These are phyloP conservation scores for Natrix natrix DNA, from an alignment of 2,797 vertebrate genomes.

Conservation along the genomic window DNA sequence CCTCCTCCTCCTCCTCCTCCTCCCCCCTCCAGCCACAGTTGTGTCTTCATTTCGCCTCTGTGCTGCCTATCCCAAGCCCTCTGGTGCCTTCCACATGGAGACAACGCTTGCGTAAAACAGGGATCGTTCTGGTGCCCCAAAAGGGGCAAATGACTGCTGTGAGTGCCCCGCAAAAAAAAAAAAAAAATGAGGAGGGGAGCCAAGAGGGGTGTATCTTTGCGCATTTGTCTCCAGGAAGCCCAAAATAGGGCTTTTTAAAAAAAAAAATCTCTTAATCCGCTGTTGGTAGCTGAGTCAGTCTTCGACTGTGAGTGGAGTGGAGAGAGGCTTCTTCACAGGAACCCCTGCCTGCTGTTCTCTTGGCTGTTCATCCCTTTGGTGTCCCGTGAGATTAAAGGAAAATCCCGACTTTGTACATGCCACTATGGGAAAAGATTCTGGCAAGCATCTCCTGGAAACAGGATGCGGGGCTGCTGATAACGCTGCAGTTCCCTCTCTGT, in stretches of 20 bases:
- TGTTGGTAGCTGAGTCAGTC: neutral
- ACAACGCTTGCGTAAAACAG: slow-evolving; percentile 52
- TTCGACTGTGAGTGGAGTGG: neutral
- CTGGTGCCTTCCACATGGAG: slow-evolving; percentile 49
- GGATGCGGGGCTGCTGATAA: neutral
- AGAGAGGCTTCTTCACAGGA: neutral
- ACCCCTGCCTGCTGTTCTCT: neutral
- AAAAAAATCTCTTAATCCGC: neutral
- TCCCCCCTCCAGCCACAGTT: slow-evolving; percentile 33
- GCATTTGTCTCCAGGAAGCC: neutral
- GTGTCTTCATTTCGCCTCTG: slow-evolving; percentile 33
- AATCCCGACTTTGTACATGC: neutral
- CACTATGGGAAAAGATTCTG: neutral
- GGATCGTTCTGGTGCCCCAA: slow-evolving; percentile 49
- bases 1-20: neutral
- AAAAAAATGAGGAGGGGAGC: no score
- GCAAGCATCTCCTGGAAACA: neutral
- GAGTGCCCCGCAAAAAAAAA: slow-evolving; percentile 9
- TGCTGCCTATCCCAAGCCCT: slow-evolving; percentile 32
- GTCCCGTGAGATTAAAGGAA: no score
- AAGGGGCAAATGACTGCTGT: slow-evolving; percentile 44
- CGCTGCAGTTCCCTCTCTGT: neutral
- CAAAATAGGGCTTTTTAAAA: neutral
- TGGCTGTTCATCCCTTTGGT: neutral
- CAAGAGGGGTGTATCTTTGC: neutral